These are phyloP conservation scores for Carcharodon carcharias DNA, from an alignment of 2,797 vertebrate genomes.

Conservation along the genomic window DNA sequence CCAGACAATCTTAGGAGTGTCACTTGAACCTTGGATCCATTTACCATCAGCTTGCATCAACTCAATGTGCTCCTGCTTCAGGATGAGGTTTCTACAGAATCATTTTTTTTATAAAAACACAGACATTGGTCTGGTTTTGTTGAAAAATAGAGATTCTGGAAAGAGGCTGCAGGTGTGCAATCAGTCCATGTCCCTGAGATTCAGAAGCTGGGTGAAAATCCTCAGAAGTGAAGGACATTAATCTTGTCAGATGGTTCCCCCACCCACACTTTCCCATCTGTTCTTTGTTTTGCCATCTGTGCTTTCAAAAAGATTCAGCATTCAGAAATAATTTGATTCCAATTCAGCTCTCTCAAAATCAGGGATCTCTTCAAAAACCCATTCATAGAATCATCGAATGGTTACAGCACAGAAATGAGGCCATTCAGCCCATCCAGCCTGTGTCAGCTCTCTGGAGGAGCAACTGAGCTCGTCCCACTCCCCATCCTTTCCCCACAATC, in stretches of 20 bases:
- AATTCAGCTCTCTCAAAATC: not conserved
- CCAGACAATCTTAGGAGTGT: not conserved
- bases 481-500: not conserved
- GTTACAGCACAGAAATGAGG: not conserved
- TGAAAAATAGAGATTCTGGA: not conserved
- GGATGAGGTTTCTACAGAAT: not conserved
- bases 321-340: not conserved
- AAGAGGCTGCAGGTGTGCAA: not conserved
- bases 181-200: not conserved
- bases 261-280: not conserved
- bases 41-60: not conserved
- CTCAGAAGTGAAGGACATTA: not conserved
- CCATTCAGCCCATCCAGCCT: not conserved
- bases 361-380: not conserved
- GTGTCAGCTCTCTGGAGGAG: not conserved
- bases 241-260: not conserved
- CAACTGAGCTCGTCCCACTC: not conserved
- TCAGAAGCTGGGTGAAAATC: not conserved
- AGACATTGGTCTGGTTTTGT: not conserved
- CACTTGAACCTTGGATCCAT: not conserved
- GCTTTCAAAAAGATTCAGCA: not conserved
- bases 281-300: not conserved
- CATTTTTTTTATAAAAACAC: not conserved
- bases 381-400: not conserved
- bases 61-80: not conserved